These are phyloP conservation scores for Chionomys nivalis DNA, from an alignment of 2,113 vertebrate genomes.

Conservation along the genomic window DNA sequence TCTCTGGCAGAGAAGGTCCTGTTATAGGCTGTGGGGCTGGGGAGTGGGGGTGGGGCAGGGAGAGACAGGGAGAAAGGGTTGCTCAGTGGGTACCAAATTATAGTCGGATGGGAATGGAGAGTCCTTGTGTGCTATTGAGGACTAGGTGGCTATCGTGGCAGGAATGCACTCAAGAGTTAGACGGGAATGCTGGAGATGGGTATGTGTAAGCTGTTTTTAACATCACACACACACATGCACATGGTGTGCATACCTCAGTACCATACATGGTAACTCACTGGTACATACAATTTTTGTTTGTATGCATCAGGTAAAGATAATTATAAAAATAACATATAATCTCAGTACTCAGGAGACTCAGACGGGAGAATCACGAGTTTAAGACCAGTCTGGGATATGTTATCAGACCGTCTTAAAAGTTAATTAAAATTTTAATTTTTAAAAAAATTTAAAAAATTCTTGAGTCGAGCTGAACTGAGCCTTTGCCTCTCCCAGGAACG, in stretches of 20 bases:
- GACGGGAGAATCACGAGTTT: neutral
- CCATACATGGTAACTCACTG: neutral
- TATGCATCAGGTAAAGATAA: neutral
- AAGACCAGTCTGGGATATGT: neutral
- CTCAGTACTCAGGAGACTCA: neutral
- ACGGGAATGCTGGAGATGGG: neutral
- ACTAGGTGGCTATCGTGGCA: too few species aligned
- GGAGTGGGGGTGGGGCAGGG: neutral
- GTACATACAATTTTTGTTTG: neutral
- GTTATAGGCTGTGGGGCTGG: neutral
- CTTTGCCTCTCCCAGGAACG: neutral
- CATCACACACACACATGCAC: neutral
- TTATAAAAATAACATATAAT: neutral
- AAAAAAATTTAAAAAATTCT: neutral
- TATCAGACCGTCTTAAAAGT: neutral
- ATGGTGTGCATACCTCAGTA: too few species aligned
- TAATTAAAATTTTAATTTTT: neutral
- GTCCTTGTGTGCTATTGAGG: neutral
- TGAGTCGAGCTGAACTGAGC: neutral
- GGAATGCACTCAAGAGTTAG: neutral
- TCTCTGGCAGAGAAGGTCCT: neutral
- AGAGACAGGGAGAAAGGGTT: neutral
- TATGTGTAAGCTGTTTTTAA: neutral
- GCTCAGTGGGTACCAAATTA: neutral
- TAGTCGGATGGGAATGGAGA: neutral